Conservation (phyloP, 1,140 invertebrate genomes). For the Drusus annulatus region DNA sequence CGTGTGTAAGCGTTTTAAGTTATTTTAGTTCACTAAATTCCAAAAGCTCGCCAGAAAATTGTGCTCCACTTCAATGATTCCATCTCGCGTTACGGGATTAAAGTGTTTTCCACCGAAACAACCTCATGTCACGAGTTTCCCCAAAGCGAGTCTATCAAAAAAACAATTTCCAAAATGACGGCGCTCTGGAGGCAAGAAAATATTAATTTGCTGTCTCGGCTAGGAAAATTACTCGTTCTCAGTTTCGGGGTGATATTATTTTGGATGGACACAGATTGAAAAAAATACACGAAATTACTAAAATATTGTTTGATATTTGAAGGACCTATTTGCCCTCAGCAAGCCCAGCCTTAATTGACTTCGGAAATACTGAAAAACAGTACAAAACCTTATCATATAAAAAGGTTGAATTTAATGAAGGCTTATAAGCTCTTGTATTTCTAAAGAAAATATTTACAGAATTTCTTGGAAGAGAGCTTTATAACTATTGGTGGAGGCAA, state of each 20-base stretch:
- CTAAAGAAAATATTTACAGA: too few species aligned
- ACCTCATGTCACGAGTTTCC: neutral
- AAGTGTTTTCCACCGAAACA: neutral
- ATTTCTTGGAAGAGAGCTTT: too few species aligned
- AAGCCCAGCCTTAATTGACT: too few species aligned
- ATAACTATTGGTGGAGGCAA: too few species aligned
- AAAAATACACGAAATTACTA: neutral
- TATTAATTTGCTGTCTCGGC: neutral
- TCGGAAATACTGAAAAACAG: too few species aligned
- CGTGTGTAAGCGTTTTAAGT: neutral
- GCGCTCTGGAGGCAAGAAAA: neutral
- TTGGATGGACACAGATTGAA: neutral
- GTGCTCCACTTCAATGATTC: too few species aligned
- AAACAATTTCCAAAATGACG: slow-evolving; percentile 26
- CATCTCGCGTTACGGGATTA: too few species aligned
- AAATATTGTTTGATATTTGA: slow-evolving; percentile 22
- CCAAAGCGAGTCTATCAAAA: slow-evolving; percentile 25
- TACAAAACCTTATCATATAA: too few species aligned
- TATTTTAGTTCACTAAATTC: neutral
- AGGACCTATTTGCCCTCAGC: neutral
- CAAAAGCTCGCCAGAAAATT: too few species aligned
- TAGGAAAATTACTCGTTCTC: neutral
- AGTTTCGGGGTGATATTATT: neutral
- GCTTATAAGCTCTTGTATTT: too few species aligned
- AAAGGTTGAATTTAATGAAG: too few species aligned